These are phyloP conservation scores for Lithophane leautieri DNA, from an alignment of 2,888 invertebrate species.

Conservation along the genomic window DNA sequence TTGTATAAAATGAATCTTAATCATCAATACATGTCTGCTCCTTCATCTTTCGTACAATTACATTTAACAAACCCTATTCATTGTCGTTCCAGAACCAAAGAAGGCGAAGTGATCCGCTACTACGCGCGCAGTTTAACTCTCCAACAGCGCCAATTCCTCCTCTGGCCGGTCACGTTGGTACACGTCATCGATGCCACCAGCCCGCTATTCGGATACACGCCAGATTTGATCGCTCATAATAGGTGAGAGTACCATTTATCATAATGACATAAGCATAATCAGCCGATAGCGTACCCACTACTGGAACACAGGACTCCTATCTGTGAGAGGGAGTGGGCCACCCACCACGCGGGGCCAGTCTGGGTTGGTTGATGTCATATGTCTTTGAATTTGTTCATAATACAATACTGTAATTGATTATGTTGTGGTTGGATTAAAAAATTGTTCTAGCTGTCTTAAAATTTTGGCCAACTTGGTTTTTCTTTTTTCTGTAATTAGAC, in stretches of 20 bases:
- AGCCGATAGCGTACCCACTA: neutral
- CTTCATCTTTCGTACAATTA: neutral
- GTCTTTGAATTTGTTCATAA: neutral
- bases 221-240: constrained; percentile 92
- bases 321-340: too few species aligned
- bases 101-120: constrained; percentile 85
- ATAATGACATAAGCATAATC: neutral
- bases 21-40: neutral
- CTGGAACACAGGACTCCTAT: neutral
- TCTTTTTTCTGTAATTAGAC: too few species aligned
- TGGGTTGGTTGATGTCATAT: neutral
- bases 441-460: neutral
- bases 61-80: neutral
- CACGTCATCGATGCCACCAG: constrained; percentile 94
- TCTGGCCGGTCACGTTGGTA: constrained; percentile 96
- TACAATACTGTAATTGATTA: neutral
- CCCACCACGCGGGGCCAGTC: neutral
- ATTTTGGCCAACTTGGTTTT: too few species aligned
- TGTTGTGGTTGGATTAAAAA: neutral
- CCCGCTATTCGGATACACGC: constrained; percentile 94
- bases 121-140: constrained; percentile 79
- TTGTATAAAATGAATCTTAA: too few species aligned
- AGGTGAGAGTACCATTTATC: constrained; percentile 71
- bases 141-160: constrained; percentile 88
- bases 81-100: constrained; percentile 78